These are phyloP conservation scores for Heterotilapia buettikoferi DNA, from an alignment of 2,113 vertebrate species.

Conservation along the genomic window DNA sequence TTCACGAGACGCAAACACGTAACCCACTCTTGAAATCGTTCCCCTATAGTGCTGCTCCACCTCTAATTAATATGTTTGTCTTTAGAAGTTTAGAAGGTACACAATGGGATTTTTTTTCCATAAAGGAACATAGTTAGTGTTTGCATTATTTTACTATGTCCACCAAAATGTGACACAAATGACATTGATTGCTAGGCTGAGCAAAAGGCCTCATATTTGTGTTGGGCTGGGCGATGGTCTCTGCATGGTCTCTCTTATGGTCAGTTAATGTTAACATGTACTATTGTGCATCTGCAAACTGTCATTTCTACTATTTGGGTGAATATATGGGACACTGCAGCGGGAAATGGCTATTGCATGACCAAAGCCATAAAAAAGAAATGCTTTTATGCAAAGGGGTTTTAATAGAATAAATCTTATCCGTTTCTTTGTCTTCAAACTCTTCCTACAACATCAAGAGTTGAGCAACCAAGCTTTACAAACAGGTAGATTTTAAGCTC, in stretches of 20 bases:
- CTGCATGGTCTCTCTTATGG: not conserved
- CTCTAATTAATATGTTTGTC: not conserved
- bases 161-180: not conserved
- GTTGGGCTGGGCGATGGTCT: not conserved
- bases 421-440: rapidly evolving
- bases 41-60: not conserved
- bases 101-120: not conserved
- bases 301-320: not conserved
- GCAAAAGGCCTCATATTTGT: not conserved
- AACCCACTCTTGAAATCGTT: not conserved
- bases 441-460: not conserved
- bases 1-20: not conserved
- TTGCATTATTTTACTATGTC: not conserved
- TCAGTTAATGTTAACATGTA: not conserved
- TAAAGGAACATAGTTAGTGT: not conserved
- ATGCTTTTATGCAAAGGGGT: not conserved
- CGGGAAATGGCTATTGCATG: not conserved
- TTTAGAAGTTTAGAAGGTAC: not conserved
- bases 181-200: not conserved
- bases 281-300: not conserved
- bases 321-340: not conserved
- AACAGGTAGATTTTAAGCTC: not conserved
- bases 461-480: not conserved
- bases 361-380: not conserved
- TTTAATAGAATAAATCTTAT: not conserved